Evolutionary conservation across 2,888 invertebrate species (phyloP).

Genomic region (Aethes cnicana): DNA sequence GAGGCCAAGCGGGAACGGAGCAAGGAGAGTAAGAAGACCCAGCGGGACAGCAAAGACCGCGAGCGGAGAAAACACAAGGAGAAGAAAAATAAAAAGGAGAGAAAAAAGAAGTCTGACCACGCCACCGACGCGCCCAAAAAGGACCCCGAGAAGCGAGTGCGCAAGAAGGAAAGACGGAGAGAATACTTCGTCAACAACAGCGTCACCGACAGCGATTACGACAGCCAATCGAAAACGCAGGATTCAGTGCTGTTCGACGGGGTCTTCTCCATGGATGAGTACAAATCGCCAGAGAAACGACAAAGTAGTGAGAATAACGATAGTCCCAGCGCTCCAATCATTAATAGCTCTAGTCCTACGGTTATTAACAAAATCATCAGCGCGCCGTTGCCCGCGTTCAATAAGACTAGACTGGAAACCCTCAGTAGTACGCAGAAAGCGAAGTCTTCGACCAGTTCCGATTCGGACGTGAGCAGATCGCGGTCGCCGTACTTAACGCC

Average conservation of each 20-base stretch:
- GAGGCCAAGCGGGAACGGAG: too few species aligned
- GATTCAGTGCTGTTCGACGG: slow-evolving; percentile 57
- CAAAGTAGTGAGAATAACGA: slow-evolving; percentile 3
- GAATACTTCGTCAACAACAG: slow-evolving; percentile 11
- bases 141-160: slow-evolving; percentile 25
- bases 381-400: background rate
- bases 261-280: slow-evolving; percentile 62
- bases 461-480: slow-evolving; percentile 16
- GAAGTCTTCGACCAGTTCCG: slow-evolving; percentile 5
- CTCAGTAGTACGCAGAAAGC: background rate
- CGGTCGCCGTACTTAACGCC: slow-evolving; percentile 20
- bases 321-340: too few species aligned
- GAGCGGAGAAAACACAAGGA: slow-evolving; percentile 39
- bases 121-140: slow-evolving; percentile 40
- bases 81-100: slow-evolving; percentile 39
- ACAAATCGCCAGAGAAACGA: slow-evolving; percentile 50
- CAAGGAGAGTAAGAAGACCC: slow-evolving; percentile 62
- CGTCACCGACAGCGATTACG: slow-evolving; percentile 54
- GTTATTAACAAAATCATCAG: background rate
- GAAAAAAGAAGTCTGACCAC: slow-evolving; percentile 35
- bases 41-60: slow-evolving; percentile 53
- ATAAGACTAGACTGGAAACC: background rate
- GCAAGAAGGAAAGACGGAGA: slow-evolving; percentile 28
- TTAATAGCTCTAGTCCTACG: slow-evolving; percentile 17
- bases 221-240: slow-evolving; percentile 57